phyloP scores from a whole-genome alignment of 2,888 invertebrate species.

The Pyrgus malvae region DNA sequence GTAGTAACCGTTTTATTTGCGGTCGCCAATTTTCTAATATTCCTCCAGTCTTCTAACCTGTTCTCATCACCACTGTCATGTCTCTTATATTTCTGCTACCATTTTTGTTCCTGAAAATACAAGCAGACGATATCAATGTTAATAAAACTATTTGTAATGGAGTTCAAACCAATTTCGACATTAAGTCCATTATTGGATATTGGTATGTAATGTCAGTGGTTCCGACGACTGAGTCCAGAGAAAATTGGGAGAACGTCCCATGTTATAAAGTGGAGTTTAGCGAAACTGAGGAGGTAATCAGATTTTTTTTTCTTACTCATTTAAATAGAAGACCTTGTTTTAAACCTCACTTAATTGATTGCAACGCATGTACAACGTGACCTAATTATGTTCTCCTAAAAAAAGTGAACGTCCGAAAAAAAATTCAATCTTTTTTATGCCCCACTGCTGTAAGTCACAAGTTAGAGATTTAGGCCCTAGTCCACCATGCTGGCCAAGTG shows the following conservation, averaged over 20 bases:
- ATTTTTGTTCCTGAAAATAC: slow-evolving; percentile 35
- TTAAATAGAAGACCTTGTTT: no score
- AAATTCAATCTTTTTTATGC: no score
- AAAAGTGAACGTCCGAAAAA: no score
- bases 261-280: slow-evolving; percentile 67
- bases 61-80: slow-evolving; percentile 35
- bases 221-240: slow-evolving; percentile 61
- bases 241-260: slow-evolving; percentile 47
- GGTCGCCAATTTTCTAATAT: slow-evolving; percentile 2
- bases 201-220: slow-evolving; percentile 69
- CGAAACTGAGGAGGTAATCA: slow-evolving; percentile 69
- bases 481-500: no score
- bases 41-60: slow-evolving; percentile 1
- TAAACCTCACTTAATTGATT: no score
- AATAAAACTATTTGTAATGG: slow-evolving; percentile 49
- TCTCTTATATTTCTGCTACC: slow-evolving; percentile 35
- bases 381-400: no score
- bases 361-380: no score
- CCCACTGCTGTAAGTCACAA: no score
- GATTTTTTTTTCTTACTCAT: no score
- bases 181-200: slow-evolving; percentile 52
- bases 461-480: no score
- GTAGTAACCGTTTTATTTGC: neutral
- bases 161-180: slow-evolving; percentile 57
- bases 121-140: slow-evolving; percentile 39